Evolutionary conservation across 2,797 vertebrate genomes (phyloP), one percentile per base, ranked within the genome.

Genomic region (Alectoris magna): DNA sequence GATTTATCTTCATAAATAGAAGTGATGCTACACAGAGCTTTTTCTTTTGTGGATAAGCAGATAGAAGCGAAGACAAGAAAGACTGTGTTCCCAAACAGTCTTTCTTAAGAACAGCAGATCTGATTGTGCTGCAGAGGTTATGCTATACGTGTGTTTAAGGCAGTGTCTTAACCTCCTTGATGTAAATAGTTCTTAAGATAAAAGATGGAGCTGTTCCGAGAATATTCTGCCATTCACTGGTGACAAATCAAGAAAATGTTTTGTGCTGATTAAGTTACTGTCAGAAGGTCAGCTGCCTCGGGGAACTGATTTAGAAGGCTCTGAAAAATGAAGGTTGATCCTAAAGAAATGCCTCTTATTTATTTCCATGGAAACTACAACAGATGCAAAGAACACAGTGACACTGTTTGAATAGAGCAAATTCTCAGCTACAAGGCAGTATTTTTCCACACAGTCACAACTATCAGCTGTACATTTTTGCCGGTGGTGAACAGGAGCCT

Each of bases 1-100:
- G 94, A 73, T 95, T 95, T 93, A 93, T 93, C 87, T 94, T 76
- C 85, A 43, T 87, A 92, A 95, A 96, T 94, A 91, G 85, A 94
- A 93, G 84, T 70, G 80, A 70, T 90, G 63, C 67, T 73, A 80
- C 73, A 15, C 63, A n/a, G 60, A 75, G 75, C 41, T 73, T 77
- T 78, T 73, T 73, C 66, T 95, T 83, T 80, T 78, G 79, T 81
- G 84, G 71, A 24, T 75, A 81, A 70, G 73, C 79, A 88, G 73
- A 76, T 79, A 60, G n/a, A 76, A 92, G 72, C 24, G 29, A 78
- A 91, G 83, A 46, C 60, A 86, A 91, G 92, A 43, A 63, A 78
- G 84, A 7, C 48, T 31, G 1, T 59, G 53, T 67, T 91, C 53
- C 60, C 68, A 73, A 41, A 11, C 43, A 48, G 36, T 29, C 36